Evolutionary conservation across 2,113 vertebrate genomes (phyloP).

Genomic region (Antidorcas marsupialis): DNA sequence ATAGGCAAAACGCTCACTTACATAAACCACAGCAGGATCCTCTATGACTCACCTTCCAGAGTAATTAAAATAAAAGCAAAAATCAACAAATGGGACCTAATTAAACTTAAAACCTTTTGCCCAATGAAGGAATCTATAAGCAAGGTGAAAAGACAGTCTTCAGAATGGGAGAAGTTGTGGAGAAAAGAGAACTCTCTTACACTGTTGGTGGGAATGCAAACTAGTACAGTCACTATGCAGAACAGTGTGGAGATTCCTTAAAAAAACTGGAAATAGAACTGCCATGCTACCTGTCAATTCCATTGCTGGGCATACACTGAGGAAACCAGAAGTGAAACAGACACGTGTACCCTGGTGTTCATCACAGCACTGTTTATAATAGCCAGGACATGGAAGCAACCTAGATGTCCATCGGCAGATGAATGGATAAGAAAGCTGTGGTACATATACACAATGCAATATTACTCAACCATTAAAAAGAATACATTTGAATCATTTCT

Average conservation of each 20-base stretch:
- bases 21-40: background rate
- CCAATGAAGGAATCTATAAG: background rate
- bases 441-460: background rate
- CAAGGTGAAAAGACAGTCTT: background rate
- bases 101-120: background rate
- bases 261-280: background rate
- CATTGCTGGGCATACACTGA: background rate
- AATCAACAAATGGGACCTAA: background rate
- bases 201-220: background rate
- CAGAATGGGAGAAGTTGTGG: background rate
- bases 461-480: background rate
- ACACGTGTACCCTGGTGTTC: background rate
- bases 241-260: background rate
- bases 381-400: background rate
- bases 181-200: background rate
- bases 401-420: background rate
- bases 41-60: background rate
- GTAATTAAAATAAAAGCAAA: background rate
- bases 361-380: background rate
- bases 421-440: background rate
- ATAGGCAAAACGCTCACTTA: background rate
- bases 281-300: background rate
- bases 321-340: background rate
- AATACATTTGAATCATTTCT: background rate
- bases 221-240: background rate